phyloP scores from a whole-genome alignment of 1,140 invertebrate species.

The Trinorchestia longiramus region DNA sequence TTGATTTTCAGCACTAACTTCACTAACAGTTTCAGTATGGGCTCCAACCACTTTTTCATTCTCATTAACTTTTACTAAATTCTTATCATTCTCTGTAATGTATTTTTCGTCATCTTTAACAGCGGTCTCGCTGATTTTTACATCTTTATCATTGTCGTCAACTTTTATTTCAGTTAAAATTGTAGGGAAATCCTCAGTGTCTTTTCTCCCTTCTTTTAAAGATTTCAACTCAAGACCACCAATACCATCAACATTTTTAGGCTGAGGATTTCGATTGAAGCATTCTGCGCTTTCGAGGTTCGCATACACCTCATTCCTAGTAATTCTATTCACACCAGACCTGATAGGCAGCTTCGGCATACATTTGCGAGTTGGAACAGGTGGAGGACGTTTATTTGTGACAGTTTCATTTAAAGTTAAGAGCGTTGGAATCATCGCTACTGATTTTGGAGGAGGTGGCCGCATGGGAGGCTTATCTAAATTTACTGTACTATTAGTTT shows the following conservation, averaged over 20 bases:
- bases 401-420: background rate
- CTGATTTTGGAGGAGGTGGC: constrained; percentile 9
- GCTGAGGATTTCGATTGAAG: background rate
- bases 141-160: no score
- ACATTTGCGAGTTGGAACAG: constrained; percentile 12
- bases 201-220: background rate
- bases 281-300: background rate
- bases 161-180: background rate
- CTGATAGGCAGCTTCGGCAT: background rate
- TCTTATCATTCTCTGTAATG: background rate
- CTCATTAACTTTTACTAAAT: background rate
- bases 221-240: background rate
- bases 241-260: background rate
- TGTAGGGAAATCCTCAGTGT: background rate
- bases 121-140: no score
- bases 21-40: background rate
- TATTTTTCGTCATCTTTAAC: background rate
- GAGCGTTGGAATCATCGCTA: background rate
- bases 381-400: constrained; percentile 16
- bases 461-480: constrained; percentile 10
- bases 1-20: background rate
- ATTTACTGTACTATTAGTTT: background rate
- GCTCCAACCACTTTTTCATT: background rate
- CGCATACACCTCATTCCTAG: background rate
- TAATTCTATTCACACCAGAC: background rate